A percentile compares a stretch with the other conserved stretches of the same genome.
phyloP scores from a whole-genome alignment of 2,113 vertebrate species.

The Electrona antarctica region DNA sequence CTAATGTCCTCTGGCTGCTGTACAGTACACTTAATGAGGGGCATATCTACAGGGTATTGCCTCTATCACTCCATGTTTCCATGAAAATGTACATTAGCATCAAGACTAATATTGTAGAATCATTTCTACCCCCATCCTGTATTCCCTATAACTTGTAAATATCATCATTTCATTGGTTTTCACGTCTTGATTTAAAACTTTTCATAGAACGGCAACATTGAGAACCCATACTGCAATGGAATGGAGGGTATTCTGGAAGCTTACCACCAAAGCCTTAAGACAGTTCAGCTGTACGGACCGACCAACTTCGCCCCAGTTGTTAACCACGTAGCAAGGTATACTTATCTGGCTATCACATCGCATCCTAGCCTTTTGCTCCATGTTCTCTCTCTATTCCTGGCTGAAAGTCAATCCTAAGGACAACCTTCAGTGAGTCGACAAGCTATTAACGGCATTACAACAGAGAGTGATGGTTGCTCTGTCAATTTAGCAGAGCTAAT shows the following conservation, averaged over 20 bases:
- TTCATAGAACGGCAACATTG: conserved; percentile 87
- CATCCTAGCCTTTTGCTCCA: not conserved
- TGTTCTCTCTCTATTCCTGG: not conserved
- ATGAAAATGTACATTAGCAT: conserved; percentile 59
- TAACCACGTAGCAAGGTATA: conserved; percentile 91
- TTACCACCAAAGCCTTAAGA: conserved; percentile 93
- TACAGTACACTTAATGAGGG: conserved; percentile 65
- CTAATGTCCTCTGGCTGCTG: conserved; percentile 64
- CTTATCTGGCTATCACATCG: not conserved
- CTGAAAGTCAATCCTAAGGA: conserved; percentile 26
- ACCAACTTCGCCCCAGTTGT: conserved; percentile 95
- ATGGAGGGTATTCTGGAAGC: conserved; percentile 95
- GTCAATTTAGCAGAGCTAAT: conserved; percentile 40
- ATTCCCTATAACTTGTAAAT: conserved; percentile 25
- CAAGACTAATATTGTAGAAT: conserved; percentile 58
- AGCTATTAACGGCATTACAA: conserved; percentile 3
- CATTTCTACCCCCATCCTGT: conserved; percentile 42
- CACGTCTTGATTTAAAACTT: conserved; percentile 13
- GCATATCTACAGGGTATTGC: conserved; percentile 50
- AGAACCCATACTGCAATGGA: conserved; percentile 91
- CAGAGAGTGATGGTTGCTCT: conserved; percentile 44
- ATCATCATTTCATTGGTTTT: not conserved
- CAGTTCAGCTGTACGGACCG: conserved; percentile 94
- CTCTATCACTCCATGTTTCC: conserved; percentile 55
- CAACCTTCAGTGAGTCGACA: conserved; percentile 15